Percentiles rank a stretch among this genome's conserved stretches.
Conservation (phyloP, 2,113 vertebrate species). For the Otolemur garnettii region DNA sequence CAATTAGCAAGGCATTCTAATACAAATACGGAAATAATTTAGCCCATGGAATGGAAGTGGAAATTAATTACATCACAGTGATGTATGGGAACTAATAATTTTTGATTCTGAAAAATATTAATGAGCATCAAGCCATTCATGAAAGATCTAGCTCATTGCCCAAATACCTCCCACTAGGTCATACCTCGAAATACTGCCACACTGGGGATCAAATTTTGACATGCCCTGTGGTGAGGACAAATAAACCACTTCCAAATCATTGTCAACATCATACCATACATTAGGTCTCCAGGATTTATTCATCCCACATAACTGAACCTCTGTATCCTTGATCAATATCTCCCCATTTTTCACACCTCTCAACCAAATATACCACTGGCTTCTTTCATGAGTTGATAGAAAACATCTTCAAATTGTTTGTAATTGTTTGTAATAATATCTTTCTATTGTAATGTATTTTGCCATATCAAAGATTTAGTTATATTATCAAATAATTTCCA, state of each 20-base stretch:
- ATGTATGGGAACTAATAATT: background rate
- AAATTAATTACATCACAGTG: conserved; percentile 13
- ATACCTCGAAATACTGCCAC: background rate
- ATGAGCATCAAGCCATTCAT: background rate
- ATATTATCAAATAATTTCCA: too few species aligned
- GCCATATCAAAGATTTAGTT: too few species aligned
- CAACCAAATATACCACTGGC: background rate
- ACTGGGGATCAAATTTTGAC: background rate
- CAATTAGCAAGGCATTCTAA: background rate
- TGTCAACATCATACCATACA: too few species aligned
- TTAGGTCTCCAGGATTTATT: background rate
- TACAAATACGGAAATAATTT: background rate
- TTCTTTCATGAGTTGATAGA: background rate
- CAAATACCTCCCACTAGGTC: background rate
- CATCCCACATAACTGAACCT: background rate
- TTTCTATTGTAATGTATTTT: too few species aligned
- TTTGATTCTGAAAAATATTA: conserved; percentile 34
- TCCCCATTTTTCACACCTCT: background rate
- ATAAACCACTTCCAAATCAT: background rate
- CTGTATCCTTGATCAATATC: background rate
- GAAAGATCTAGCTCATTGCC: background rate
- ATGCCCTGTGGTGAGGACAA: background rate
- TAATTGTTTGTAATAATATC: too few species aligned
- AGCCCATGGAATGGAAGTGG: background rate
- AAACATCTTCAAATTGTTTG: too few species aligned